Conservation (phyloP, 2,797 vertebrate genomes). For the Rhadinocentrus ornatus region DNA sequence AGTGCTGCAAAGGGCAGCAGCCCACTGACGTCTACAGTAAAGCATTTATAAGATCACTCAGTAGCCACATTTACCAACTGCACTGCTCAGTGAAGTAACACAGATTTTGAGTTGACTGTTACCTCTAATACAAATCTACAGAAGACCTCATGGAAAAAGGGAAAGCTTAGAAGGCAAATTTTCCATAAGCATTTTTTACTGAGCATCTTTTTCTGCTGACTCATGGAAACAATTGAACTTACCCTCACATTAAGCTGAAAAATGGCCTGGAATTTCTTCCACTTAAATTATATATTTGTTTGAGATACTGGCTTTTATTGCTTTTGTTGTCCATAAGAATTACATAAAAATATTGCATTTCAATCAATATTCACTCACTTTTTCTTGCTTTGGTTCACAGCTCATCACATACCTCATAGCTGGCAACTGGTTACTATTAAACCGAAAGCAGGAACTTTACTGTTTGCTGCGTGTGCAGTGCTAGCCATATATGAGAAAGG, state of each 20-base stretch:
- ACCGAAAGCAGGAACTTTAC: too few relatives aligned
- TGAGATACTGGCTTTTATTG: neutral
- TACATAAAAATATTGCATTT: neutral
- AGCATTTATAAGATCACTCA: constrained; percentile 68
- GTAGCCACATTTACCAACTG: constrained; percentile 48
- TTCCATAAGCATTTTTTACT: constrained; percentile 43
- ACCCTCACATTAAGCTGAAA: neutral
- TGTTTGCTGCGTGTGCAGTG: too few relatives aligned
- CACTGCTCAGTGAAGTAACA: constrained; percentile 23
- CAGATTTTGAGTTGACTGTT: constrained; percentile 31
- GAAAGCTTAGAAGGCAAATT: constrained; percentile 12
- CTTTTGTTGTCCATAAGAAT: neutral
- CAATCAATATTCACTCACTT: too few relatives aligned
- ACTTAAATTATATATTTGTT: neutral
- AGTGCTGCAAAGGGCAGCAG: constrained; percentile 49
- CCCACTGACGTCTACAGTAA: constrained; percentile 58
- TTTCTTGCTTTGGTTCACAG: neutral
- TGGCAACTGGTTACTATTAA: too few relatives aligned
- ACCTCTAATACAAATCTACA: constrained; percentile 19
- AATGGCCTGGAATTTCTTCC: neutral
- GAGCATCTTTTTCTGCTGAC: constrained; percentile 18
- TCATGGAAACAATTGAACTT: neutral
- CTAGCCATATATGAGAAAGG: too few relatives aligned
- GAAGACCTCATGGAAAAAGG: constrained; percentile 50
- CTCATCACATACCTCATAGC: neutral